Evolutionary conservation across 92 coral and sea anemone species (phyloP).

Genomic region (Zoanthus solanderi): DNA sequence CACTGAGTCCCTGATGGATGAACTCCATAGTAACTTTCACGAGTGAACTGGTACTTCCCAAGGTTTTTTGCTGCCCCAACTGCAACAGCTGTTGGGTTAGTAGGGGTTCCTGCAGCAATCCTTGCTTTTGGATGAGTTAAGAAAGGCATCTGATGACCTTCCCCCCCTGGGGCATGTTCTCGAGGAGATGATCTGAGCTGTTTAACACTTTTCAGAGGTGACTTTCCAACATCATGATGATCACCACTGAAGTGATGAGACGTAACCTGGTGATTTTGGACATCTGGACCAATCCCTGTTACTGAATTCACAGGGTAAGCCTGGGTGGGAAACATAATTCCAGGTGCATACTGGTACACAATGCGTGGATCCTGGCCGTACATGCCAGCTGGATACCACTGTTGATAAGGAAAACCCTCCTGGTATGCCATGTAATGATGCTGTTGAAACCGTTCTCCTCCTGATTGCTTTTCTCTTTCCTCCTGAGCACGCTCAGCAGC

Average conservation of each 20-base stretch:
- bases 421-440: conserved; percentile 70
- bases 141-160: conserved; percentile 58
- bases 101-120: conserved; percentile 77
- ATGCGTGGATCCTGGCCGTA: conserved; percentile 80
- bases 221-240: conserved; percentile 63
- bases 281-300: conserved; percentile 64
- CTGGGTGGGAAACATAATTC: conserved; percentile 68
- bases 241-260: conserved; percentile 61
- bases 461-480: conserved; percentile 58
- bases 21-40: conserved; percentile 80
- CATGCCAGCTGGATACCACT: conserved; percentile 80
- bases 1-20: conserved; percentile 96
- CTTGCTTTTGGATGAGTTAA: conserved; percentile 55
- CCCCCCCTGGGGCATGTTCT: conserved; percentile 56
- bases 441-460: conserved; percentile 73
- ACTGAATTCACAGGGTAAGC: conserved; percentile 75
- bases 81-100: conserved; percentile 96
- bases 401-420: conserved; percentile 71
- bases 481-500: conserved; percentile 88
- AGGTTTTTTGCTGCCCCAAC: conserved; percentile 88
- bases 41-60: conserved; percentile 72
- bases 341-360: conserved; percentile 72
- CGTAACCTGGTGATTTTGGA: conserved; percentile 64
- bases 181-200: conserved; percentile 67
- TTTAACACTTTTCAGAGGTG: conserved; percentile 49